These are phyloP conservation scores for Pomatostomus ruficeps DNA, from an alignment of 2,113 vertebrate genomes.

Conservation along the genomic window DNA sequence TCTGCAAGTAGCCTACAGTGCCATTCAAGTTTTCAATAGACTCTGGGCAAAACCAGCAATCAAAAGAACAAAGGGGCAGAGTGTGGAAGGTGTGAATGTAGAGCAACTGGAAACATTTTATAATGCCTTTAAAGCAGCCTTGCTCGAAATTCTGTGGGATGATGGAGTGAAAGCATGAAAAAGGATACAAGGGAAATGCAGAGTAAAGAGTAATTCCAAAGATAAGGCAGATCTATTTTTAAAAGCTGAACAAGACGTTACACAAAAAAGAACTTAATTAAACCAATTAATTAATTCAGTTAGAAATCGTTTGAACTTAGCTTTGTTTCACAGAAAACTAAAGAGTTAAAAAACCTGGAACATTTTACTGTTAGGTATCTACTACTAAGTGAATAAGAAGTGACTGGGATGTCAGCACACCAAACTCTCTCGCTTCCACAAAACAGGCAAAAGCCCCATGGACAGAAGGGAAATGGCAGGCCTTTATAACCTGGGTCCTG, in stretches of 20 bases:
- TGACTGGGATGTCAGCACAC: neutral
- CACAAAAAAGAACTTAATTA: neutral
- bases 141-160: neutral
- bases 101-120: neutral
- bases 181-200: neutral
- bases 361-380: neutral
- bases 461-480: neutral
- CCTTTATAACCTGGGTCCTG: neutral
- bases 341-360: neutral
- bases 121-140: neutral
- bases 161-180: neutral
- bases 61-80: neutral
- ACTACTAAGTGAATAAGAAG: neutral
- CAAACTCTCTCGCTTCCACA: neutral
- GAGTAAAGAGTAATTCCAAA: neutral
- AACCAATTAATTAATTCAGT: neutral
- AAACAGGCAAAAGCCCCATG: neutral
- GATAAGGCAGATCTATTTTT: neutral
- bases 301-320: neutral
- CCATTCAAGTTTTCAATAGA: neutral
- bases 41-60: neutral
- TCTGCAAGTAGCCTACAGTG: neutral
- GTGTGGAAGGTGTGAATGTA: neutral
- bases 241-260: neutral
- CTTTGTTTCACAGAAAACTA: neutral